phyloP scores from a whole-genome alignment of 2,113 vertebrate species.

The Ariopsis seemanni region DNA sequence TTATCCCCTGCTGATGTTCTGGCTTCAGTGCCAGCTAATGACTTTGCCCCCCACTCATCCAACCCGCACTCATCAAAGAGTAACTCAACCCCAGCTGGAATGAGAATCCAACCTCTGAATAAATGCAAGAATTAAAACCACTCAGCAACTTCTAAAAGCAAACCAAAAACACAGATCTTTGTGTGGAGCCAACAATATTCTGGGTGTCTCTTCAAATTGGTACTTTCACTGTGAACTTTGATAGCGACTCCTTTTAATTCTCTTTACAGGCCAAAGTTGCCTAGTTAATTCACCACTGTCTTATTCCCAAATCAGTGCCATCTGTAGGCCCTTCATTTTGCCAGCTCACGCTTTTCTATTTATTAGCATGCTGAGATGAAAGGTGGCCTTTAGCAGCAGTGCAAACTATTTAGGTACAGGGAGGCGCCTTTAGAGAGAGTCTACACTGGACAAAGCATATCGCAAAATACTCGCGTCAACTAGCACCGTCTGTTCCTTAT shows the following conservation, averaged over 20 bases:
- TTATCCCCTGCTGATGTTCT: constrained; percentile 40
- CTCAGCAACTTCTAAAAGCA: constrained; percentile 22
- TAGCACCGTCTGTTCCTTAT: constrained; percentile 48
- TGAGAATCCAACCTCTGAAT: constrained; percentile 16
- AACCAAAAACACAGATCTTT: constrained; percentile 1
- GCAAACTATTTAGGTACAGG: constrained; percentile 52
- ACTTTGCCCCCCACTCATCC: background rate
- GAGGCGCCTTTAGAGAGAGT: constrained; percentile 42
- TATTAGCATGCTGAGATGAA: constrained; percentile 55
- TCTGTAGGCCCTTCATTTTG: constrained; percentile 45
- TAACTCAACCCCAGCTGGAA: background rate
- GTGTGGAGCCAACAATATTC: constrained; percentile 33
- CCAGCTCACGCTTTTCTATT: constrained; percentile 51
- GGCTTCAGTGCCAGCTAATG: constrained; percentile 6
- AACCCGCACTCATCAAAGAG: constrained; percentile 37
- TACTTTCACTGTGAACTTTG: constrained; percentile 42
- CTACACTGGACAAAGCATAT: constrained; percentile 3
- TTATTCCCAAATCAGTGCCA: constrained; percentile 49
- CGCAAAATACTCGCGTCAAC: constrained; percentile 32
- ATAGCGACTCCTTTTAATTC: constrained; percentile 34
- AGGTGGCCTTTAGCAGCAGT: constrained; percentile 40
- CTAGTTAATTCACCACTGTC: constrained; percentile 34
- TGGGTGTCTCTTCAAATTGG: constrained; percentile 2
- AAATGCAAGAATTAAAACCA: constrained; percentile 18
- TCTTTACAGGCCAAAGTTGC: constrained; percentile 33